Conservation (phyloP, 2,113 vertebrate genomes). For the Tragelaphus scriptus region DNA sequence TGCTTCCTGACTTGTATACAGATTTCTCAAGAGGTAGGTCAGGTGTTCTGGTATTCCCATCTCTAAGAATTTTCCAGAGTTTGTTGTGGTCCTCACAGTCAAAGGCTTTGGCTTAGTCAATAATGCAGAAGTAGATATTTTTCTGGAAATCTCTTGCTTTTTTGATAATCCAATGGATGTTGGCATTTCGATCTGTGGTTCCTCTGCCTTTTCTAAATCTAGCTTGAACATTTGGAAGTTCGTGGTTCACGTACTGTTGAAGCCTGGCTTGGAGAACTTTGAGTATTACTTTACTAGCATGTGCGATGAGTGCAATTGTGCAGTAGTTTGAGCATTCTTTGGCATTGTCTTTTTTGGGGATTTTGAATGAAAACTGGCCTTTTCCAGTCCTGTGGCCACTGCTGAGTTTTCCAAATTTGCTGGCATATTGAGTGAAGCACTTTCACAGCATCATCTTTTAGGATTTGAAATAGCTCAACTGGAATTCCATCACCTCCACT, state of each 20-base stretch:
- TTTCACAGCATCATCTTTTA: not conserved
- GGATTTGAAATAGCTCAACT: not conserved
- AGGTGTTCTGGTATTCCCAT: not conserved
- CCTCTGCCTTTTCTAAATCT: not conserved
- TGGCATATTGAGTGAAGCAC: not conserved
- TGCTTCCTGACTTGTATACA: not conserved
- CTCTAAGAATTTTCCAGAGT: not conserved
- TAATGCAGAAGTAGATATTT: not conserved
- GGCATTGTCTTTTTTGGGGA: not conserved
- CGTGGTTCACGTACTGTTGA: not conserved
- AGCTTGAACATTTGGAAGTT: not conserved
- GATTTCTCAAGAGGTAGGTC: not conserved
- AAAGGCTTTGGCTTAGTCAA: not conserved
- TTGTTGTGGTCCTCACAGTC: not conserved
- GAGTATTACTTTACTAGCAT: not conserved
- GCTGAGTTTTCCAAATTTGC: not conserved
- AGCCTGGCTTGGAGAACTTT: not conserved
- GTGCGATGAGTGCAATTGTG: not conserved
- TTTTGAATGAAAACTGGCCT: not conserved
- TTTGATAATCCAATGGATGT: fast-evolving
- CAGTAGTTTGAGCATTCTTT: not conserved
- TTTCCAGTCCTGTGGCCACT: not conserved
- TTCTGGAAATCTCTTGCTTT: not conserved
- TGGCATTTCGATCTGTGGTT: not conserved
- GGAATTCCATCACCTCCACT: not conserved